Evolutionary conservation across 2,113 vertebrate genomes (phyloP).

Genomic region (Cacatua alba): DNA sequence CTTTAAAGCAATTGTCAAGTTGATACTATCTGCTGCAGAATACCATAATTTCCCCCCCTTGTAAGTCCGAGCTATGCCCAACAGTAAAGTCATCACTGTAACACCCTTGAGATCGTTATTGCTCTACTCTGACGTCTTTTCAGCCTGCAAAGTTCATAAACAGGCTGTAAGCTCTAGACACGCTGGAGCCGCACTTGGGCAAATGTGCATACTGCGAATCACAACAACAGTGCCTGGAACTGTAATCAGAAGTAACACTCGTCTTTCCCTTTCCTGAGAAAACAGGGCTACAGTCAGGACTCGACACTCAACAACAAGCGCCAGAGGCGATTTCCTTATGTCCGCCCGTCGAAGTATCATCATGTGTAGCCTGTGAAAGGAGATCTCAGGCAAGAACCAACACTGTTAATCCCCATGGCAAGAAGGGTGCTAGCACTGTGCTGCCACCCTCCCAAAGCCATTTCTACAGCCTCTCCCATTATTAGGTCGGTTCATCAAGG

Average conservation of each 20-base stretch:
- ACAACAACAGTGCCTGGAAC: background rate
- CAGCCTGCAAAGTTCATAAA: background rate
- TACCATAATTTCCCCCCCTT: fast-evolving
- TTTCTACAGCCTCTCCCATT: background rate
- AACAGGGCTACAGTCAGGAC: slow-evolving; percentile 61
- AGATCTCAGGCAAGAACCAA: background rate
- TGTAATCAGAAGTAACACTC: background rate
- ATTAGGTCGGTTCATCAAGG: background rate
- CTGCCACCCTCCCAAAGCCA: background rate
- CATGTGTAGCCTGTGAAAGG: background rate
- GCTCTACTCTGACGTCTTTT: background rate
- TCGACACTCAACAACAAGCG: slow-evolving; percentile 70
- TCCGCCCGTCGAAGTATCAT: slow-evolving; percentile 66
- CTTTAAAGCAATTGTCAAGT: slow-evolving; percentile 1
- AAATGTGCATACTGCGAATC: background rate
- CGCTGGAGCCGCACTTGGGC: fast-evolving
- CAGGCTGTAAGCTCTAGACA: background rate
- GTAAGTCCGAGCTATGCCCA: fast-evolving
- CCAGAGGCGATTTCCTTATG: slow-evolving; percentile 65
- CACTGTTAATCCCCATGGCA: background rate
- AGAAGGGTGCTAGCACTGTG: fast-evolving
- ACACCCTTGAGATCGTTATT: background rate
- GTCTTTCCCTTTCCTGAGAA: background rate
- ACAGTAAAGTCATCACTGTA: background rate
- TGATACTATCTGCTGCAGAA: background rate